Conservation (phyloP, 2,888 invertebrate genomes). For the Panorpa germanica region DNA sequence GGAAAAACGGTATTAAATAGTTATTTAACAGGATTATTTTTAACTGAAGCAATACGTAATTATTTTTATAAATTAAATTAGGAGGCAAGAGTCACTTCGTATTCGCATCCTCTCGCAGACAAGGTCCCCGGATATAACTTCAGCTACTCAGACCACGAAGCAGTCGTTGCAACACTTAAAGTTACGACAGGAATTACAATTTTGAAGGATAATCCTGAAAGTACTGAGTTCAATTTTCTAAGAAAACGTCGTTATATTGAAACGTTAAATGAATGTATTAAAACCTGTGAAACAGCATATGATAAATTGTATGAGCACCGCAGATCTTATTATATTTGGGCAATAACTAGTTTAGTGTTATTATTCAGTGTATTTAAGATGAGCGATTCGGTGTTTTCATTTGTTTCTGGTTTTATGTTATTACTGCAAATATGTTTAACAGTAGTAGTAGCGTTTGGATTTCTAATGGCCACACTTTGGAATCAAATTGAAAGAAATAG, state of each 20-base stretch:
- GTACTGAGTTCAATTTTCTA: background rate
- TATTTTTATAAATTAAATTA: conserved; percentile 7
- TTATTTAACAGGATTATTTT: too few relatives aligned
- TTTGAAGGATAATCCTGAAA: conserved; percentile 10
- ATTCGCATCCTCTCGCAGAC: conserved; percentile 50
- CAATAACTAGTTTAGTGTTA: conserved; percentile 18
- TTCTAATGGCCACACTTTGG: conserved; percentile 69
- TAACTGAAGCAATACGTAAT: too few relatives aligned
- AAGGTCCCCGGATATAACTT: conserved; percentile 49
- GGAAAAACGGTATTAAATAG: conserved; percentile 8
- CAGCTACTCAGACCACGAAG: conserved; percentile 86
- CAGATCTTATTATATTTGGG: conserved; percentile 19
- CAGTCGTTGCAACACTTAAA: conserved; percentile 39
- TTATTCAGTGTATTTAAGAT: conserved; percentile 20
- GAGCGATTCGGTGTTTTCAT: too few relatives aligned
- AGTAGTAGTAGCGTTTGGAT: conserved; percentile 41
- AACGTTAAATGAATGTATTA: conserved; percentile 19
- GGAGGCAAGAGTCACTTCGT: conserved; percentile 29
- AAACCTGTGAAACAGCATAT: conserved; percentile 20
- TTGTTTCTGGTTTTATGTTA: conserved; percentile 31
- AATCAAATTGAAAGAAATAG: conserved; percentile 64
- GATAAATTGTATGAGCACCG: conserved; percentile 20
- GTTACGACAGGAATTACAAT: conserved; percentile 17
- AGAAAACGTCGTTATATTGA: conserved; percentile 9
- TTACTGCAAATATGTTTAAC: conserved; percentile 41